Conservation (phyloP, 2,888 invertebrate genomes). For the Hydropsyche betteni region DNA sequence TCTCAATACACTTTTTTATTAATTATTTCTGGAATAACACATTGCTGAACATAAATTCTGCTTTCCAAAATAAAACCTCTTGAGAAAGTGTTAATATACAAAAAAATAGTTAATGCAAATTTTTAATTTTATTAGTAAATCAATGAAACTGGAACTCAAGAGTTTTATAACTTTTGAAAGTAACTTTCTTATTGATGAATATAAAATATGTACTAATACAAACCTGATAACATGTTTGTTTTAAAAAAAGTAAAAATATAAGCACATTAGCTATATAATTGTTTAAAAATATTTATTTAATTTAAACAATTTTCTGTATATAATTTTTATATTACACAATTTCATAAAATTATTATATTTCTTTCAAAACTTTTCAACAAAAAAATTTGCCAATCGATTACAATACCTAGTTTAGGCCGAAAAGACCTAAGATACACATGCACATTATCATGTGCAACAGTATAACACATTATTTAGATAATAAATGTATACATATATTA, state of each 20-base stretch:
- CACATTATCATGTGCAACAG: constrained; percentile 18
- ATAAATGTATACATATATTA: constrained; percentile 43
- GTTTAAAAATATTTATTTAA: constrained; percentile 30
- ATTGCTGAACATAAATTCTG: constrained; percentile 39
- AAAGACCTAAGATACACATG: constrained; percentile 20
- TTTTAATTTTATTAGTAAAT: not conserved
- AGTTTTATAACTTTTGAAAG: no score
- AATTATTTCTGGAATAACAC: no score
- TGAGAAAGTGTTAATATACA: no score
- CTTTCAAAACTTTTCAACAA: constrained; percentile 23
- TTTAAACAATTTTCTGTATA: constrained; percentile 29
- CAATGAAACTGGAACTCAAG: no score
- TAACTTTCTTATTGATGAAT: no score
- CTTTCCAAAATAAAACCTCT: constrained; percentile 39
- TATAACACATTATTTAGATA: constrained; percentile 27
- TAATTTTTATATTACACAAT: constrained; percentile 25
- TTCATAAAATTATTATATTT: constrained; percentile 21
- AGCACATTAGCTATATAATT: constrained; percentile 15
- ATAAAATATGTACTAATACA: no score
- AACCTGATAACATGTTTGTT: no score
- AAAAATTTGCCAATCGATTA: constrained; percentile 11
- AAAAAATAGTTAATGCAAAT: not conserved
- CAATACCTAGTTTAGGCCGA: constrained; percentile 13
- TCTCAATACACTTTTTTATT: no score
- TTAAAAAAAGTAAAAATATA: constrained; percentile 16